Evolutionary conservation across 2,888 invertebrate genomes (phyloP), one percentile per base, ranked within the genome.

Genomic region (Amiota mariae): DNA sequence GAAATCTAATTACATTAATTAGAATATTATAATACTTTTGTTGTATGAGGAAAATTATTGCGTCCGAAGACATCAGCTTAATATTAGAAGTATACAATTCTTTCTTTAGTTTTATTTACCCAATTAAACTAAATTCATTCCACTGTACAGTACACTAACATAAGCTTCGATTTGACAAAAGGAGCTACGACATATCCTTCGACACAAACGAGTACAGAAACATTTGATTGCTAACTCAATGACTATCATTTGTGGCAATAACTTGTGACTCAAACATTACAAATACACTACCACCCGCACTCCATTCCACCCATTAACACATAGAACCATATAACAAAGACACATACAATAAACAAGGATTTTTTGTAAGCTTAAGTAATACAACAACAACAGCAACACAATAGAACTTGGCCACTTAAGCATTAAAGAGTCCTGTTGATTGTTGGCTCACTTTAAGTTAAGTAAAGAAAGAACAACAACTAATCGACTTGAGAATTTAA

Each of bases 311-410:
- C 24, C 24, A 63, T n/a, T 11, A 10, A 59, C 59, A 59, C 24
- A 9, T 13, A 63, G 13, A 24, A n/a, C 47, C 24, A 36, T 46
- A 24, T 18, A 15, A 18, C 18, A 13, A 9, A 8, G 10, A 13
- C 59, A 59, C 59, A 20, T 59, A n/a, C 12, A 59, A 59, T 59
- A 20, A 59, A 59, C 24, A 20, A 9, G 18, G 10, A 24, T 15
- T 36, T 36, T 2, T 80, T 84, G 80, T 15, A 64, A 36, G 15
- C 20, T n/a, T n/a, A 64, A 64, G 64, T 56, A 56, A 15, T 82
- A 80, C 78, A 76, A 78, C 82, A 82, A 80, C 36, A 24, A 80
- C 78, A 76, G 77, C 82, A 82, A 80, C 36, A 24, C 12, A 24
- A 13, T n/a, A 2, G 13, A 12, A 46, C n/a, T 66, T 66, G 46